These are phyloP conservation scores for Rhizomys pruinosus DNA, from an alignment of 2,113 vertebrate species.

Conservation along the genomic window DNA sequence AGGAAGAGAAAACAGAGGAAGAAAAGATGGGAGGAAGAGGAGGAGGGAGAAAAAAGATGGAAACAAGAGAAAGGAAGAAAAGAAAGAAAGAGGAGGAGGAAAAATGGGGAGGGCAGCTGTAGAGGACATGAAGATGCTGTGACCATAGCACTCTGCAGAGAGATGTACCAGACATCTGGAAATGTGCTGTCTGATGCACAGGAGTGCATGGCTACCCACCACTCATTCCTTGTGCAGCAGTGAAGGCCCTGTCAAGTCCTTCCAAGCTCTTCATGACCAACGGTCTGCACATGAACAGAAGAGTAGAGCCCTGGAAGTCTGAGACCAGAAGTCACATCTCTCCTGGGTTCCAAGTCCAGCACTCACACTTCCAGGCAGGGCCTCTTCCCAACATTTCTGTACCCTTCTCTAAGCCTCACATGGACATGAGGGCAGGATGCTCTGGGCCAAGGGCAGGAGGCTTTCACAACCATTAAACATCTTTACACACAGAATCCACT, in stretches of 20 bases:
- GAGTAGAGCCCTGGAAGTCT: too few relatives aligned
- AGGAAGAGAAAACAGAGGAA: accelerated
- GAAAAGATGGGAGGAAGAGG: accelerated
- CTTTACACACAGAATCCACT: neutral
- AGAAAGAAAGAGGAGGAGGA: neutral
- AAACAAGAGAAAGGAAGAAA: accelerated
- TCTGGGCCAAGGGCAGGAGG: neutral
- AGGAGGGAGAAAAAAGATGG: neutral
- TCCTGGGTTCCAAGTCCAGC: too few relatives aligned
- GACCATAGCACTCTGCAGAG: too few relatives aligned
- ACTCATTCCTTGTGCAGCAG: too few relatives aligned
- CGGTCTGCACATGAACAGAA: neutral
- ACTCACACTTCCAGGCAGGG: neutral
- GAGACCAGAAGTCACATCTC: neutral
- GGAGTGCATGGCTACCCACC: neutral
- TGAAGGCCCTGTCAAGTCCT: neutral
- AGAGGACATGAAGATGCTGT: neutral
- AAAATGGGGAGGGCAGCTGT: neutral
- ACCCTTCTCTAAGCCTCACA: neutral
- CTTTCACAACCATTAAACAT: neutral
- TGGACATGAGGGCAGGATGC: neutral
- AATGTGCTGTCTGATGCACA: neutral
- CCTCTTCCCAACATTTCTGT: neutral
- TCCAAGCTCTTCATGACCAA: too few relatives aligned
- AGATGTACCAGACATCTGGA: neutral